phyloP scores from a whole-genome alignment of 2,888 invertebrate genomes.

The Drosophila buzzatii region DNA sequence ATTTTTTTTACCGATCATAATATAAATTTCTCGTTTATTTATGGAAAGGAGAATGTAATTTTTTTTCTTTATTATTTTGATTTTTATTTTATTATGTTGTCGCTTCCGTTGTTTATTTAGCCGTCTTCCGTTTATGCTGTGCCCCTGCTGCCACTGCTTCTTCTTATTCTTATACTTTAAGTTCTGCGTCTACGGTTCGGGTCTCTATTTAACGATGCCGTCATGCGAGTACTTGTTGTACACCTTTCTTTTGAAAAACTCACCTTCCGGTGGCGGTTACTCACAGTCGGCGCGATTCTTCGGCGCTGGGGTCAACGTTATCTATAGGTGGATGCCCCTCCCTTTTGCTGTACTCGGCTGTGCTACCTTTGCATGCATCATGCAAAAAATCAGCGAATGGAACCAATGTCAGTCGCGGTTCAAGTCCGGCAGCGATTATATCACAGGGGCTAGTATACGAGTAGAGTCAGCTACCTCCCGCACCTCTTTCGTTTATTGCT shows the following conservation, averaged over 20 bases:
- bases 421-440: conserved; percentile 67
- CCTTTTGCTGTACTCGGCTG: conserved; percentile 8
- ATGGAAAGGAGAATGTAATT: conserved; percentile 32
- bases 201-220: conserved; percentile 46
- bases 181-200: conserved; percentile 26
- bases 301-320: conserved; percentile 52
- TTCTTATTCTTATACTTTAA: background rate
- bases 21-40: conserved; percentile 15
- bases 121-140: conserved; percentile 35
- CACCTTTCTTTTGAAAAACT: conserved; percentile 58
- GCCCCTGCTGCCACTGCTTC: conserved; percentile 5
- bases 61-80: conserved; percentile 4
- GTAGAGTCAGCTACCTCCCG: conserved; percentile 2
- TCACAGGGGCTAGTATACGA: conserved; percentile 46
- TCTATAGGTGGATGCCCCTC: conserved; percentile 8
- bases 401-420: conserved; percentile 72
- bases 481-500: background rate
- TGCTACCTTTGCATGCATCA: conserved; percentile 61
- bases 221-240: conserved; percentile 54
- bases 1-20: conserved; percentile 8
- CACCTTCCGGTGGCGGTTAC: conserved; percentile 52
- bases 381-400: conserved; percentile 69
- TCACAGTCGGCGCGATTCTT: conserved; percentile 38
- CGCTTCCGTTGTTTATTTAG: conserved; percentile 35
- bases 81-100: conserved; percentile 27